Conservation (phyloP, 2,888 invertebrate genomes). For the Agrochola lota region DNA sequence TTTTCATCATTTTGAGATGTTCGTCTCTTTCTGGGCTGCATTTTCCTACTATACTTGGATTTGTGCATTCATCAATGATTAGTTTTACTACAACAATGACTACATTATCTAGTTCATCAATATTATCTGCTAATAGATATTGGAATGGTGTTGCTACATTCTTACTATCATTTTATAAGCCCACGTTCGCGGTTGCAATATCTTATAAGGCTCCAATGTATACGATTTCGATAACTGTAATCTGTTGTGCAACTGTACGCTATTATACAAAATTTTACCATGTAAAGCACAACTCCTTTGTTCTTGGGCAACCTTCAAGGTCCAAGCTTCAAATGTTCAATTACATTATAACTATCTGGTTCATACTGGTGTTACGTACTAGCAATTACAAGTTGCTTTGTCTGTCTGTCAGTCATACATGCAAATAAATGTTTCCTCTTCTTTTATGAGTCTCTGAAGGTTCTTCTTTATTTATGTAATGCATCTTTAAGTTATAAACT, state of each 20-base stretch:
- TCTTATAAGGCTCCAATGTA: slow-evolving; percentile 14
- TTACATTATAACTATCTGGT: slow-evolving; percentile 70
- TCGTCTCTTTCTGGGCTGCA: neutral
- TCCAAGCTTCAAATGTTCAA: slow-evolving; percentile 72
- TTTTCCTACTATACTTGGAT: neutral
- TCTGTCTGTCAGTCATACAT: slow-evolving; percentile 71
- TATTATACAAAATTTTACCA: slow-evolving; percentile 58
- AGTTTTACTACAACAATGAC: neutral
- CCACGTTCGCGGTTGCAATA: slow-evolving; percentile 47
- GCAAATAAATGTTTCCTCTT: slow-evolving; percentile 77
- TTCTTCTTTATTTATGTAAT: slow-evolving; percentile 55
- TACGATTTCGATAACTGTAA: slow-evolving; percentile 55
- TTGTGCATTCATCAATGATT: neutral
- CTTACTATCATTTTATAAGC: slow-evolving; percentile 18
- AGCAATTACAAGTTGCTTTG: slow-evolving; percentile 80
- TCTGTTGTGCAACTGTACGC: slow-evolving; percentile 53
- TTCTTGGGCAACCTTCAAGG: slow-evolving; percentile 75
- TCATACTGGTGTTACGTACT: slow-evolving; percentile 71
- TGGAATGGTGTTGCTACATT: slow-evolving; percentile 19
- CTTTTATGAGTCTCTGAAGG: slow-evolving; percentile 54
- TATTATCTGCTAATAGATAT: neutral
- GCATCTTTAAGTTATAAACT: slow-evolving; percentile 45
- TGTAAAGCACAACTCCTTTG: slow-evolving; percentile 61
- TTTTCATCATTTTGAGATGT: neutral
- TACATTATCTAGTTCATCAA: neutral